Evolutionary conservation across 2,113 vertebrate genomes (phyloP), one percentile per base, ranked within the genome.

Genomic region (Saimiri boliviensis): DNA sequence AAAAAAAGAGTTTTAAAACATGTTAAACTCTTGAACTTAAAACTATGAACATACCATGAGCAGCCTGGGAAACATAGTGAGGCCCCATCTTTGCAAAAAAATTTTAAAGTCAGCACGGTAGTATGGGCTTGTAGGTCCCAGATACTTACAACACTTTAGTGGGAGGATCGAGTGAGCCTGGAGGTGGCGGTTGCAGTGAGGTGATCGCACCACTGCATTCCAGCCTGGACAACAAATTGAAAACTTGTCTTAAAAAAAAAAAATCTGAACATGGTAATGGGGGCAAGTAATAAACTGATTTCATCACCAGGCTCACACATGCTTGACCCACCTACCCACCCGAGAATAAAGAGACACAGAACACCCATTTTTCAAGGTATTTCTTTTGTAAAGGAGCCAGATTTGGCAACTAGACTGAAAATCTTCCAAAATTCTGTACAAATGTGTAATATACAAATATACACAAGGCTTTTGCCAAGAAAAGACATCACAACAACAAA

Each of bases 361-460:
- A 90, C 88, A 70, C 85, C 91, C 73, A 89, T 94, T 98, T 99
- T 96, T 97, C 76, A 98, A 98, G 98, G 96, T 98, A 98, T 98
- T 99, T 99, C 98, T 98, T 98, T 98, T 98, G 98, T 98, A 99
- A 99, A 98, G 98, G 97, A 98, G 98, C 98, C 98, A 97, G 97
- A 98, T 98, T 71, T 98, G 98, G 98, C 98, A 98, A 98, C 98
- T 98, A 99, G 98, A 98, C 98, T 98, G 98, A 98, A 98, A 98
- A 98, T 98, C 97, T 99, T 99, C 98, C 98, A 99, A 99, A 99
- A 99, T 97, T 98, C 98, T 99, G 98, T 99, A 99, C 98, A 99
- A 99, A 99, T 98, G 98, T 98, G 71, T 98, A 99, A 99, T 97
- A 98, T 99, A 99, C 98, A 99, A 99, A 99, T 99, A 98, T 99